Base-by-base conservation (phyloP, 2,888 invertebrate genomes). In the Lasioglossum calceatum region DNA sequence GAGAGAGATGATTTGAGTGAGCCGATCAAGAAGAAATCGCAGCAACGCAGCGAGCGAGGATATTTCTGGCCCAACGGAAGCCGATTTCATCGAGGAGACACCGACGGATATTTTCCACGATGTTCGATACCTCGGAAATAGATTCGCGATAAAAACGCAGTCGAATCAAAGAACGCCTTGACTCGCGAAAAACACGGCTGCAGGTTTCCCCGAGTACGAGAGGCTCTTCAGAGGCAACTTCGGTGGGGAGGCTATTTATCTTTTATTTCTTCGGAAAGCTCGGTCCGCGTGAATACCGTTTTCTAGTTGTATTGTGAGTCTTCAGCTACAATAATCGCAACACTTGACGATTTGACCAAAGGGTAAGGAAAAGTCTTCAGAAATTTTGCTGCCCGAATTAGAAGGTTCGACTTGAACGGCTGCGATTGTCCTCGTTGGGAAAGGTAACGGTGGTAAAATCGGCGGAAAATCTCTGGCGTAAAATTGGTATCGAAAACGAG, bases 51-150 rank as follows among this genome's bases (percentile, higher is more conserved):
- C 61, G 72, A 86, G 42, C 47, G 44, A 32, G 44, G 39, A n/a
- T 58, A 12, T 39, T 19, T 36, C 23, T n/a, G 39, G 36, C 64
- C 64, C 74, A 54, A 76, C 81, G 81, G 80, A 85, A 85, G 79
- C 87, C 71, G 85, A 88, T 82, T 78, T 87, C 72, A 27, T 75
- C 50, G n/a, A 32, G 12, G 23, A 58, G 64, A 84, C 61, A 72
- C 75, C 54, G 64, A 2, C 72, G 67, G 84, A 78, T 86, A 84
- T 84, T 86, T 86, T 84, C 85, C 79, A 39, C 42, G 72, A 32
- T 39, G 58, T 74, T 74, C 80, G 84, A 84, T 86, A 86, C 50
- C 42, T 76, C 78, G 78, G 76, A 84, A 81, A 84, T 84, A 74
- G 85, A 84, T 81, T 85, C 79, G 79, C 19, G 19, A 39, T 14